Evolutionary conservation across 2,888 invertebrate genomes (phyloP).

Genomic region (Heliconius cydno): DNA sequence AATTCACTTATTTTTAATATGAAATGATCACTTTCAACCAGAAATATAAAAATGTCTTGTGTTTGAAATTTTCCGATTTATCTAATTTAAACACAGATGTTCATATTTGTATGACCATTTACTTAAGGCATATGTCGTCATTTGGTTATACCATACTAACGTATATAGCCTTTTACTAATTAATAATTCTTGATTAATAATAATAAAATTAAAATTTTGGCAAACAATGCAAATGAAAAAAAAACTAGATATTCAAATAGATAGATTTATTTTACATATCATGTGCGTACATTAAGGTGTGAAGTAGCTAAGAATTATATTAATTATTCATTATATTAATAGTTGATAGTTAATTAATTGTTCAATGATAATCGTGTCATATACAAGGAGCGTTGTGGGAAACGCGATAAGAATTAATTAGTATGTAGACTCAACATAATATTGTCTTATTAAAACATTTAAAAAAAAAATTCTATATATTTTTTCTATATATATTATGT

Average conservation of each 20-base stretch:
- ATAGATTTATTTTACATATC: conserved; percentile 7
- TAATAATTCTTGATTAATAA: background rate
- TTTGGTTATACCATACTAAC: background rate
- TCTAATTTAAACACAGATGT: too few relatives aligned
- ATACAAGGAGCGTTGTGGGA: background rate
- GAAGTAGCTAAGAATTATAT: conserved; percentile 26
- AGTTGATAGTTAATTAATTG: conserved; percentile 28
- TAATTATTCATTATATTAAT: conserved; percentile 40
- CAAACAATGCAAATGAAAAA: background rate
- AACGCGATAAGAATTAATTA: conserved; percentile 4
- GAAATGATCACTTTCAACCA: too few relatives aligned
- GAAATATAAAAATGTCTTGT: too few relatives aligned
- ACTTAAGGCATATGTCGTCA: background rate
- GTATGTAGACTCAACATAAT: background rate
- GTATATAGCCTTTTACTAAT: background rate
- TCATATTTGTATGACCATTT: too few relatives aligned
- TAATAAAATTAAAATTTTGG: background rate
- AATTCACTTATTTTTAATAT: too few relatives aligned
- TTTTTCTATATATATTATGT: too few relatives aligned
- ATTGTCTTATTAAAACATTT: background rate
- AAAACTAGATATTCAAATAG: background rate
- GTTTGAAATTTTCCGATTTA: too few relatives aligned
- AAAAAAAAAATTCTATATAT: too few relatives aligned
- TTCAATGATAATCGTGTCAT: conserved; percentile 31
- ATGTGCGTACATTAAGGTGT: conserved; percentile 30